A percentile compares a stretch with the other conserved stretches of the same genome.
Conservation (phyloP, 2,797 vertebrate species). For the Distichodus sexfasciatus region DNA sequence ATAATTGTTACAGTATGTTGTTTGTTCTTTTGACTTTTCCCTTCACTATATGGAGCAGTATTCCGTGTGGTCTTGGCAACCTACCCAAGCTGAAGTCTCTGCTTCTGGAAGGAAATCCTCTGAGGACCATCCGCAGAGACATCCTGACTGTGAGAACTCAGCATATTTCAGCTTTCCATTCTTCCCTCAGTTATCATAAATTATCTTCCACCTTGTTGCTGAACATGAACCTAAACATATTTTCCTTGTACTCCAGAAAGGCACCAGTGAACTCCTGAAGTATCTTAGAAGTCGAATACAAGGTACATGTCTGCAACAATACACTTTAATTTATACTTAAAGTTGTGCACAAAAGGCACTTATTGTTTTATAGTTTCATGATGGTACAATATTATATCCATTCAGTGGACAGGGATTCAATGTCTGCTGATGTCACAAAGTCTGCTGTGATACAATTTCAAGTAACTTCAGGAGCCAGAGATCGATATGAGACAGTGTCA, state of each 20-base stretch:
- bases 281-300: conserved; percentile 88
- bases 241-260: conserved; percentile 76
- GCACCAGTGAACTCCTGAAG: conserved; percentile 90
- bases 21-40: conserved; percentile 10
- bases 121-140: conserved; percentile 89
- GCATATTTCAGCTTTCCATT: background rate
- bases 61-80: conserved; percentile 84
- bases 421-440: too few relatives aligned
- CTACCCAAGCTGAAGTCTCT: conserved; percentile 86
- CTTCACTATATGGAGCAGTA: conserved; percentile 63
- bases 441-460: too few relatives aligned
- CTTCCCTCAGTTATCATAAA: background rate
- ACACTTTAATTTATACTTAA: background rate
- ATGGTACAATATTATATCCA: too few relatives aligned
- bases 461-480: too few relatives aligned
- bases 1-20: background rate
- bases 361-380: too few relatives aligned
- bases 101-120: conserved; percentile 89
- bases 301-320: conserved; percentile 71
- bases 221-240: background rate
- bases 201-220: background rate
- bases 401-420: too few relatives aligned
- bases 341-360: background rate
- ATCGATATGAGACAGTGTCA: too few relatives aligned
- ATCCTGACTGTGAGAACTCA: conserved; percentile 79